Evolutionary conservation across 1,140 invertebrate genomes (phyloP), one percentile per base, ranked within the genome.

Genomic region (Triops longicaudatus): DNA sequence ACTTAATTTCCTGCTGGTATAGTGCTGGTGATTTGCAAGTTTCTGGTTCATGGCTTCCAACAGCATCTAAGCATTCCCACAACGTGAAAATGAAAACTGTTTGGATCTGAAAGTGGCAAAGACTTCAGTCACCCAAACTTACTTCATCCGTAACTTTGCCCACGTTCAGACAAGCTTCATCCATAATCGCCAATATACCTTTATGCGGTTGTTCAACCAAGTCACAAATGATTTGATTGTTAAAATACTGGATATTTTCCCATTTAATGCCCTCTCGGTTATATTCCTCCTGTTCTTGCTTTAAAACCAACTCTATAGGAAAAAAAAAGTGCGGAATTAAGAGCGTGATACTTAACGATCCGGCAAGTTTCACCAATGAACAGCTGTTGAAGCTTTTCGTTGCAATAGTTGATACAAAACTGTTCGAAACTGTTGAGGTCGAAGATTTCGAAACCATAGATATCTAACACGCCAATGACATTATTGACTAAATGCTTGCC

Each of bases 401-500:
- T 98, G 81, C 96, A 98, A 85, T 98, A 98, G 84, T 98, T 98
- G 81, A 98, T 98, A 83, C 95, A 97, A 83, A 97, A 95, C 84
- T 98, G 95, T 84, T 98, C 95, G 85, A 98, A 97, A 81, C 93
- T 95, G 84, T 98, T 98, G 9, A 89, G 88, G 77, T 98, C 94
- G 84, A 98, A 97, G 79, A 98, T 96, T 87, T 98, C 96, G 86
- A 98, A 98, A 17, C 97, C 97, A 83, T 98, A 98, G 82, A 98
- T 98, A 82, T 98, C 96, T 28, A 98, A 85, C 2, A 98, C 96
- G 26, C 96, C 96, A 80, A 98, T 98, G 1, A 98, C 89, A 0
- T 93, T 94, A 82, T 91, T 91, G 81, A 88, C 89, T 79, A 90
- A 90, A 77, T 83, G 82, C 75, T 81, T 81, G 26, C 78, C 73